Conservation (phyloP, 2,797 vertebrate genomes). For the Okamejei kenojei region DNA sequence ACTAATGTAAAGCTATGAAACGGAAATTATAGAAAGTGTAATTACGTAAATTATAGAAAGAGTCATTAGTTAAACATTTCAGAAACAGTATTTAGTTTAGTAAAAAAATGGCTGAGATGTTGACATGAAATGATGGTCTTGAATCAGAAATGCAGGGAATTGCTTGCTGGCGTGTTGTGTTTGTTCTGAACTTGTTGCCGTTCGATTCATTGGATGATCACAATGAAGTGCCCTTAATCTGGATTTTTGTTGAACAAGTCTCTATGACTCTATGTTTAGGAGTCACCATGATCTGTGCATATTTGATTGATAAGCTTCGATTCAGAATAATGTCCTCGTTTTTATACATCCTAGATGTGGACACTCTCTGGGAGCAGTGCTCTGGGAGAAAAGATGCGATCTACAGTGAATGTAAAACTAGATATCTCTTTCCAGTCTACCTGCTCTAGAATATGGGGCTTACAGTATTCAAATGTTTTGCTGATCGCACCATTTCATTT, state of each 20-base stretch:
- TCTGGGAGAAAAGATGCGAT: background rate
- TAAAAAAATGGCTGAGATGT: background rate
- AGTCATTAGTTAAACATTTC: too few relatives aligned
- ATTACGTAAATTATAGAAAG: too few relatives aligned
- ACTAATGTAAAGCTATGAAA: too few relatives aligned
- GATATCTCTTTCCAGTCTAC: background rate
- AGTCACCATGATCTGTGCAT: constrained; percentile 41
- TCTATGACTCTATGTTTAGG: constrained; percentile 40
- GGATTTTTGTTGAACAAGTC: constrained; percentile 44
- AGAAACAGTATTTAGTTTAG: too few relatives aligned
- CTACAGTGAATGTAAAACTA: background rate
- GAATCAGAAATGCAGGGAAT: background rate
- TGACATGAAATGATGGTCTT: background rate
- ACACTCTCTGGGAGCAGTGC: constrained; percentile 42
- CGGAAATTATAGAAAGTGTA: too few relatives aligned
- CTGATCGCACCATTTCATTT: background rate
- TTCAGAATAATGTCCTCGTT: background rate
- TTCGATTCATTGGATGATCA: constrained; percentile 41
- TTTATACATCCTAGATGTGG: constrained; percentile 39
- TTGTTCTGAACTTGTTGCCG: constrained; percentile 39
- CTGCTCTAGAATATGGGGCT: background rate
- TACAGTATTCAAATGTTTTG: background rate
- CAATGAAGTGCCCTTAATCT: constrained; percentile 51
- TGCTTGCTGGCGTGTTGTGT: constrained; percentile 28
- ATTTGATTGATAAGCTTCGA: constrained; percentile 46